Evolutionary conservation across 2,888 invertebrate genomes (phyloP).

Genomic region (Oligia strigilis): DNA sequence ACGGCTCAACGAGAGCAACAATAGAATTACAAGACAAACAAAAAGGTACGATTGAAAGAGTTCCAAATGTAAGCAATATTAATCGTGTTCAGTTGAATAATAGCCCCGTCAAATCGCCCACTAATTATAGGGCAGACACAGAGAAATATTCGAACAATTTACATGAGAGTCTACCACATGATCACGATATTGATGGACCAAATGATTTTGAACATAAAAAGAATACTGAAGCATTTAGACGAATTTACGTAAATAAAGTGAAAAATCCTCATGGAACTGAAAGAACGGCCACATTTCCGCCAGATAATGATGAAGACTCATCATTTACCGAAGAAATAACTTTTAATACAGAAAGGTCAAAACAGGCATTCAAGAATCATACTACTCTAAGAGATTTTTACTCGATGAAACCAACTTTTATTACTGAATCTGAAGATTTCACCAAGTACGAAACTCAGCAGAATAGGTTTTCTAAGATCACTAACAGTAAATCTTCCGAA

Average conservation of each 20-base stretch:
- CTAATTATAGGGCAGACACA: constrained; percentile 39
- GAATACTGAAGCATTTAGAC: constrained; percentile 22
- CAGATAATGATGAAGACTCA: constrained; percentile 19
- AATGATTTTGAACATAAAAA: constrained; percentile 20
- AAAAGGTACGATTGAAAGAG: constrained; percentile 72
- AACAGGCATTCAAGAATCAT: constrained; percentile 23
- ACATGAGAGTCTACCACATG: constrained; percentile 17
- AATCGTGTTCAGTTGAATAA: constrained; percentile 71
- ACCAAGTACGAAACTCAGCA: constrained; percentile 19
- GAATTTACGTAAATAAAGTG: constrained; percentile 47
- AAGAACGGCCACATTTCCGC: constrained; percentile 23
- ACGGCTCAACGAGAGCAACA: constrained; percentile 18
- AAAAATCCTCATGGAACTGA: constrained; percentile 33
- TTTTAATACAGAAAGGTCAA: constrained; percentile 22
- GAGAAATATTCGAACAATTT: constrained; percentile 20
- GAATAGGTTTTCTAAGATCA: constrained; percentile 29
- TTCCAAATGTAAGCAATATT: constrained; percentile 74
- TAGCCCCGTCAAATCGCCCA: constrained; percentile 73
- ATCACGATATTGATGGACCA: neutral
- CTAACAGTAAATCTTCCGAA: constrained; percentile 18
- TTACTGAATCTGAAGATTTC: constrained; percentile 40
- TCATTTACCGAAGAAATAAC: constrained; percentile 13
- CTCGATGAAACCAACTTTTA: constrained; percentile 34
- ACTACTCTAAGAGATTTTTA: constrained; percentile 17
- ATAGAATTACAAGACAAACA: constrained; percentile 22